Evolutionary conservation across 2,113 vertebrate genomes (phyloP).

Genomic region (Tonatia bakeri): DNA sequence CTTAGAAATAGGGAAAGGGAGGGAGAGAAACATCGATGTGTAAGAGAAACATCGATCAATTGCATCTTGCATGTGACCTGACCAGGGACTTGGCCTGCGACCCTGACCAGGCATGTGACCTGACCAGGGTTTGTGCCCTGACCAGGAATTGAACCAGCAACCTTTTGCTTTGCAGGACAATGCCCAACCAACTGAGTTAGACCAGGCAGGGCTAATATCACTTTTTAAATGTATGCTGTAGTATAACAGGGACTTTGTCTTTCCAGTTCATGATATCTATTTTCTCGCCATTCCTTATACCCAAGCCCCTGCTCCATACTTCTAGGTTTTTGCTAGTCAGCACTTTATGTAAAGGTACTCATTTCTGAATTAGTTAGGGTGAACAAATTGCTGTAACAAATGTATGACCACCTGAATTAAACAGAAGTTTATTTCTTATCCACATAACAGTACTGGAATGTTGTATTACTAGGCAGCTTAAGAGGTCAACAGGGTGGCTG

Average conservation of each 20-base stretch:
- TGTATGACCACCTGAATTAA: neutral
- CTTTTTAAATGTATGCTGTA: neutral
- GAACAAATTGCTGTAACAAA: neutral
- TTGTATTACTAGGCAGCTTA: neutral
- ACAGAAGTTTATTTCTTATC: neutral
- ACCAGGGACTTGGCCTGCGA: neutral
- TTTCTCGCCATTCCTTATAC: neutral
- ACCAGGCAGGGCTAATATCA: neutral
- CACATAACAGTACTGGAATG: neutral
- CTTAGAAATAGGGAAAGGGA: too few relatives aligned
- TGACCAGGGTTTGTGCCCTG: neutral
- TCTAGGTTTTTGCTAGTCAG: neutral
- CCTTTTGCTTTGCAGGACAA: neutral
- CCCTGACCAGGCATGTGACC: neutral
- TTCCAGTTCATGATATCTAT: neutral
- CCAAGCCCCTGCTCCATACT: neutral
- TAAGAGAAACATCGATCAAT: neutral
- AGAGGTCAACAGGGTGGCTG: neutral
- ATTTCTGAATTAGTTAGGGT: neutral
- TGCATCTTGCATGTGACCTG: neutral
- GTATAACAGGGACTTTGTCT: neutral
- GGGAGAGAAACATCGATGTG: neutral
- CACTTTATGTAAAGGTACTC: neutral
- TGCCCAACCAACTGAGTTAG: neutral
- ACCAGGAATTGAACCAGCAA: neutral